Base-by-base conservation (phyloP, 2,797 vertebrate species). In the Diceros bicornis region DNA sequence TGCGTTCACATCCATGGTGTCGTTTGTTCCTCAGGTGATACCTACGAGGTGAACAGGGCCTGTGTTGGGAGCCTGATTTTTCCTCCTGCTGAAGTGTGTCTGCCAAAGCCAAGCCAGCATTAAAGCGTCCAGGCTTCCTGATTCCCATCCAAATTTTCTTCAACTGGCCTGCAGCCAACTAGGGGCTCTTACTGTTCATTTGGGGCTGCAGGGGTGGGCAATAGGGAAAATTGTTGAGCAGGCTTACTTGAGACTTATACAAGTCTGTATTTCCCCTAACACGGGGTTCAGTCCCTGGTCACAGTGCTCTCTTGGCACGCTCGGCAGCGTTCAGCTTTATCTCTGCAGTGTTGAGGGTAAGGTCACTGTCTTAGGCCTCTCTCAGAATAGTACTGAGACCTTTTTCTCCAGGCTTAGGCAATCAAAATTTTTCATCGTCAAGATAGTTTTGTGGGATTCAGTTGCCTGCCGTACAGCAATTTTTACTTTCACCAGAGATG, bases 401-500 rank as follows among this genome's bases (percentile, higher is more conserved):
- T 66, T 91, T 81, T 79, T 44, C 41, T 93, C n/a, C 23, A 74
- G 62, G 34, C 78, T 77, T 59, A 93, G 61, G 79, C 92, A 87
- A 95, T 89, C 72, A 95, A 64, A 64, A 69, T 32, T 20, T 83
- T 89, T 95, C 21, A 74, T 62, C 78, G 87, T 55, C 50, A 64
- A 57, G 72, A 89, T 78, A 41, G 68, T 88, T 93, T 95, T 86
- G 44, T 89, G 96, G 91, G 50, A 64, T 69, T 84, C 37, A 10
- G 64, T 85, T 88, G 83, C 68, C 55, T 82, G 71, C 77, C 17
- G 6, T 77, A 57, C 5, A 72, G 89, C 71, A 87, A 18, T 96
- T 97, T 97, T 95, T 77, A 66, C 61, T 78, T 88, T 93, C 81
- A 78, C 62, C 61, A 71, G 66, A 97, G 92, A 97, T 94, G 79